Conservation (phyloP, 2,888 invertebrate genomes). For the Thyatira batis region DNA sequence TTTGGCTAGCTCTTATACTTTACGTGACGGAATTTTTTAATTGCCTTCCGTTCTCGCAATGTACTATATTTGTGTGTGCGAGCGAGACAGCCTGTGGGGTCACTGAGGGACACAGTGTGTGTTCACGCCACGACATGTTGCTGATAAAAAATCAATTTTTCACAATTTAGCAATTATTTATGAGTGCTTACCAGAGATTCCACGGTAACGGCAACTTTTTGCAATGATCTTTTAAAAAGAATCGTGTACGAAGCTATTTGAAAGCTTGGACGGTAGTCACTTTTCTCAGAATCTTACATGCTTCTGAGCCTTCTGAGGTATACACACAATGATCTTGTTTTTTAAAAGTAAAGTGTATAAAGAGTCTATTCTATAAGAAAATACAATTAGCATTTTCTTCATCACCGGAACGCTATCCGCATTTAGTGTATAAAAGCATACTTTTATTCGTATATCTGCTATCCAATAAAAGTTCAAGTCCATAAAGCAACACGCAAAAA, state of each 20-base stretch:
- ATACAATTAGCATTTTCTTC: too few species aligned
- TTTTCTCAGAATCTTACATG: too few species aligned
- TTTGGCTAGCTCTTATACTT: constrained; percentile 67
- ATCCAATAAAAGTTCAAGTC: too few species aligned
- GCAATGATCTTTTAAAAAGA: background rate
- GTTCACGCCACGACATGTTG: constrained; percentile 11
- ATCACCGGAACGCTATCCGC: too few species aligned
- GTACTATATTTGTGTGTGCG: constrained; percentile 27
- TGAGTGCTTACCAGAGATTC: background rate
- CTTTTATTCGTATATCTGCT: too few species aligned
- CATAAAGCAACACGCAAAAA: too few species aligned
- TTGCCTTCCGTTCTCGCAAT: constrained; percentile 52
- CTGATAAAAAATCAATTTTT: constrained; percentile 26
- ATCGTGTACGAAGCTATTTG: background rate
- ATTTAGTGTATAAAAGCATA: too few species aligned
- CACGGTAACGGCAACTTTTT: background rate
- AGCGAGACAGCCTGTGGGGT: constrained; percentile 35
- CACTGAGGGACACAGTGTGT: constrained; percentile 26
- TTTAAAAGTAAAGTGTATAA: too few species aligned
- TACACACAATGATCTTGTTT: too few species aligned
- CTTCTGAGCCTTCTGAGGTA: too few species aligned
- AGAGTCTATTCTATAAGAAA: too few species aligned
- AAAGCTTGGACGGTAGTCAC: too few species aligned
- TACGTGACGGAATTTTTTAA: constrained; percentile 74
- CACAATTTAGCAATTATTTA: constrained; percentile 21